Conservation (phyloP, 2,888 invertebrate species). For the Atrina japonica region DNA sequence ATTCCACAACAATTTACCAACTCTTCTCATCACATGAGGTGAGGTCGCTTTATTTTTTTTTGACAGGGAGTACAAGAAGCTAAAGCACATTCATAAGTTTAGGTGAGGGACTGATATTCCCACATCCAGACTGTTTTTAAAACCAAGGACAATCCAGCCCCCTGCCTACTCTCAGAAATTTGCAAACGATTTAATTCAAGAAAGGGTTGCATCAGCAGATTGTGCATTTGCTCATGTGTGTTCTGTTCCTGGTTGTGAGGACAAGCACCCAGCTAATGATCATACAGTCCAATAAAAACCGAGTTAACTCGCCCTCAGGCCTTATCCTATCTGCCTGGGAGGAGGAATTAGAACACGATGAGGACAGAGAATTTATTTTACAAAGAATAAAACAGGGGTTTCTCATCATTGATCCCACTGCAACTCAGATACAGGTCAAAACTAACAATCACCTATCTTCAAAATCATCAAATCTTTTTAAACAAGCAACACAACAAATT, state of each 20-base stretch:
- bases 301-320: background rate
- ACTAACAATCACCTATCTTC: background rate
- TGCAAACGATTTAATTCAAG: too few species aligned
- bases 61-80: conserved; percentile 9
- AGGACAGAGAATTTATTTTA: background rate
- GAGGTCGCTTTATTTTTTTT: background rate
- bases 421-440: background rate
- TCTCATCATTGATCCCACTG: background rate
- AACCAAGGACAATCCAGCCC: too few species aligned
- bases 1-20: conserved; percentile 25
- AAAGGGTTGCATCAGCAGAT: too few species aligned
- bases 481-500: too few species aligned
- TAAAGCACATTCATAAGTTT: conserved; percentile 1
- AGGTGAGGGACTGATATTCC: conserved; percentile 7
- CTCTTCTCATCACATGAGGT: too few species aligned
- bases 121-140: conserved; percentile 6
- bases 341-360: background rate
- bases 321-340: background rate
- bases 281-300: background rate
- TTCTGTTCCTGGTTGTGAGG: conserved; percentile 6
- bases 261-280: background rate
- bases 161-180: too few species aligned
- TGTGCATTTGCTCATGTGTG: background rate
- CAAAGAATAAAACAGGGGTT: background rate
- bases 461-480: too few species aligned